Evolutionary conservation across 2,888 invertebrate genomes (phyloP).

Genomic region (Leistus spinibarbis): DNA sequence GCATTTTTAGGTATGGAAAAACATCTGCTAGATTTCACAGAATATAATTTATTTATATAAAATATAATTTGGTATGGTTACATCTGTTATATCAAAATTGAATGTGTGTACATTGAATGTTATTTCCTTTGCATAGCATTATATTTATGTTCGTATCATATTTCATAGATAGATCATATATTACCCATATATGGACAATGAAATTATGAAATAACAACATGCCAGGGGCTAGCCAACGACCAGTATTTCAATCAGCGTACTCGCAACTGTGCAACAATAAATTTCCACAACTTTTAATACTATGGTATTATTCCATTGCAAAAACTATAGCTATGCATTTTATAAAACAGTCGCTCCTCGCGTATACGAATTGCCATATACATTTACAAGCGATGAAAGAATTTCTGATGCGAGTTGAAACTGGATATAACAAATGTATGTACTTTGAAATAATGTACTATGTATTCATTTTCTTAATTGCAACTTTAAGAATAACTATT

Average conservation of each 20-base stretch:
- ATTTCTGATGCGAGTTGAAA: not conserved
- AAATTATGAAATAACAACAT: slow-evolving; percentile 35
- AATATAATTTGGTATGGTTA: too few species aligned
- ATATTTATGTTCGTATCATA: slow-evolving; percentile 11
- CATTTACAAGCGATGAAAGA: not conserved
- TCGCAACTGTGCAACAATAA: slow-evolving; percentile 21
- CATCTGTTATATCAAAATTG: too few species aligned
- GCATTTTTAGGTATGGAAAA: too few species aligned
- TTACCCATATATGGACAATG: slow-evolving; percentile 29
- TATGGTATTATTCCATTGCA: slow-evolving; percentile 17
- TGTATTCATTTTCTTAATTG: not conserved
- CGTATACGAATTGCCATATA: not conserved
- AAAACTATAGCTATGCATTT: slow-evolving; percentile 6
- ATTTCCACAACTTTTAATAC: slow-evolving; percentile 27
- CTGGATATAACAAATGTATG: not conserved
- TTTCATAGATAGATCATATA: slow-evolving; percentile 22
- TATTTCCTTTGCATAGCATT: not conserved
- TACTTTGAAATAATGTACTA: not conserved
- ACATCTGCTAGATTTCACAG: too few species aligned
- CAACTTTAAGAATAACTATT: too few species aligned
- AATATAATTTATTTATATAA: too few species aligned
- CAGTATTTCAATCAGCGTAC: slow-evolving; percentile 31
- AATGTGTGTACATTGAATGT: not conserved
- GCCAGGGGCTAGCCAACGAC: slow-evolving; percentile 18
- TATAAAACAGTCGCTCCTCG: not conserved